phyloP scores from a whole-genome alignment of 2,113 vertebrate species.

The Carettochelys insculpta region DNA sequence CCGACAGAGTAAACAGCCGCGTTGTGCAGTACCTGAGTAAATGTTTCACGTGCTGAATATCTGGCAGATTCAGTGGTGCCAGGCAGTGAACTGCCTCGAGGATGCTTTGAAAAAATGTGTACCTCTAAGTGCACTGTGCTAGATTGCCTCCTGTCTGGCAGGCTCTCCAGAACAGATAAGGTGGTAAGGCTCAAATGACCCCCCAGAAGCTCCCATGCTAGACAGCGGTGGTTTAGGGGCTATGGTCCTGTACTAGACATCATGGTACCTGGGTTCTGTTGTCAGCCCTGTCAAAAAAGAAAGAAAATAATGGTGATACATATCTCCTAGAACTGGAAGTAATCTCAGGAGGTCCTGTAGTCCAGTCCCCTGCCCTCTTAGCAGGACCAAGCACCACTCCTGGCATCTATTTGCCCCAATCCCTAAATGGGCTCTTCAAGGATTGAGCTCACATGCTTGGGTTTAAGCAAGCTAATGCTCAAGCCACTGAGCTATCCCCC shows the following conservation, averaged over 20 bases:
- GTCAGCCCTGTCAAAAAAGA: background rate
- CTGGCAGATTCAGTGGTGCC: background rate
- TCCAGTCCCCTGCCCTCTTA: no score
- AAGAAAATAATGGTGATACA: no score
- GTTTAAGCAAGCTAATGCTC: no score
- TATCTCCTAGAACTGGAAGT: no score
- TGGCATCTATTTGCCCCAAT: no score
- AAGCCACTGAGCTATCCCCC: no score
- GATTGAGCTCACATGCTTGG: no score
- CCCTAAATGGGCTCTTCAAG: no score
- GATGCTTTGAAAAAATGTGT: background rate
- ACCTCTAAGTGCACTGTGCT: background rate
- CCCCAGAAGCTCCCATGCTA: background rate
- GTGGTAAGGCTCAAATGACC: background rate
- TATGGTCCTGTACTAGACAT: background rate
- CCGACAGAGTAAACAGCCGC: slow-evolving; percentile 2
- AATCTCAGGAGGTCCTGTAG: no score
- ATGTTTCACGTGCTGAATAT: background rate
- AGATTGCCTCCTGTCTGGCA: background rate
- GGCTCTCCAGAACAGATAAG: background rate
- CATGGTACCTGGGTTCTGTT: background rate
- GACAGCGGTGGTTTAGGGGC: background rate
- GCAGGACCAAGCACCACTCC: no score
- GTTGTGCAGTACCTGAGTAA: background rate
- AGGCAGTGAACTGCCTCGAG: background rate